Evolutionary conservation across 2,888 invertebrate species (phyloP).

Genomic region (Vannuccia rotundouncinata): DNA sequence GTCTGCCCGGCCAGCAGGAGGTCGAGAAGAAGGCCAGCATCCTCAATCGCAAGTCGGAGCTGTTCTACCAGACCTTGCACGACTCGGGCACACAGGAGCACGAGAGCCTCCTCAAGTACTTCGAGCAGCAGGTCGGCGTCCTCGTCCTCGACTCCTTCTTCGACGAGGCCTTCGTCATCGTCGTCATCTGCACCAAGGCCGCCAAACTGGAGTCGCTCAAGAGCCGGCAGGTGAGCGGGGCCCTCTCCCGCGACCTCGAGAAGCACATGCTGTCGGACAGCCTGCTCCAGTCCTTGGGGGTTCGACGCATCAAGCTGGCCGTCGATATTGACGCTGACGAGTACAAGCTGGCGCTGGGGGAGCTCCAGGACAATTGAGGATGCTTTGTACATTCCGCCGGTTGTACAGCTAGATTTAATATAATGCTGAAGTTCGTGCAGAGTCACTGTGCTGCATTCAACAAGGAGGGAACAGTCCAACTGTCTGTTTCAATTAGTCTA

Average conservation of each 20-base stretch:
- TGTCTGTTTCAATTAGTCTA: too few relatives aligned
- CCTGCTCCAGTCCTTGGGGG: neutral
- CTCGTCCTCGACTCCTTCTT: slow-evolving; percentile 29
- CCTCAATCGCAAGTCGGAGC: neutral
- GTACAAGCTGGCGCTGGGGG: neutral
- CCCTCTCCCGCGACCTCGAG: neutral
- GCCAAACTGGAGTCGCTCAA: neutral
- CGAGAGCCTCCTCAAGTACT: slow-evolving; percentile 25
- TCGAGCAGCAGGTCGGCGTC: slow-evolving; percentile 20
- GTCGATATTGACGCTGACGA: neutral
- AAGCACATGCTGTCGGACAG: neutral
- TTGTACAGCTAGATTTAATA: too few relatives aligned
- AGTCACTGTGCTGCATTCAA: too few relatives aligned
- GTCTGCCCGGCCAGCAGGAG: too few relatives aligned
- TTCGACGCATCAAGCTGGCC: neutral
- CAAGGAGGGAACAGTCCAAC: too few relatives aligned
- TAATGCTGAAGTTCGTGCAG: too few relatives aligned
- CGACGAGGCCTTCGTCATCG: slow-evolving; percentile 19
- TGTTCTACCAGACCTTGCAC: slow-evolving; percentile 15
- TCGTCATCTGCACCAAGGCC: slow-evolving; percentile 22
- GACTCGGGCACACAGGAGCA: slow-evolving; percentile 3
- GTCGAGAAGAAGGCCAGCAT: slow-evolving; percentile 4
- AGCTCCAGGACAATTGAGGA: neutral
- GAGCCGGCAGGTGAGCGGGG: neutral
- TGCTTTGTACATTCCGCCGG: too few relatives aligned